Conservation (phyloP, 2,113 vertebrate genomes). For the Brachypodius melanocephalos region DNA sequence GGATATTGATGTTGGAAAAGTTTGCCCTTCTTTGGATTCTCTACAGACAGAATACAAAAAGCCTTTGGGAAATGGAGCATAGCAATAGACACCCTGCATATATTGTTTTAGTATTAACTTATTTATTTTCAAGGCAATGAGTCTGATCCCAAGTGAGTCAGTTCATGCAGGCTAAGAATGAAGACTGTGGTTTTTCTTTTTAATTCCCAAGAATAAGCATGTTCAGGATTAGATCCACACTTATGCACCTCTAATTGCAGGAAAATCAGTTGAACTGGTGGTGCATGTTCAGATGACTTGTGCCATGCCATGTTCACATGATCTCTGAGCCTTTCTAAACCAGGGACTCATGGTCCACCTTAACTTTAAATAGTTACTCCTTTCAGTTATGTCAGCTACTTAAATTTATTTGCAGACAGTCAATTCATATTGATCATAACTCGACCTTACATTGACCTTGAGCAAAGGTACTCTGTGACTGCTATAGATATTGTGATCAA, state of each 20-base stretch:
- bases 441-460: slow-evolving; percentile 84
- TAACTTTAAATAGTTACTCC: slow-evolving; percentile 78
- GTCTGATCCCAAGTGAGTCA: neutral
- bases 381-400: slow-evolving; percentile 80
- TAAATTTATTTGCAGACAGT: slow-evolving; percentile 87
- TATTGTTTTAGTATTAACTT: neutral
- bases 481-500: slow-evolving; percentile 88
- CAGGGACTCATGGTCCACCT: slow-evolving; percentile 73
- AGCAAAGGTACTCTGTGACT: slow-evolving; percentile 79
- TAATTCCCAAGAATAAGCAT: neutral
- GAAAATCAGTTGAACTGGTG: neutral
- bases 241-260: neutral
- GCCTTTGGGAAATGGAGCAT: neutral
- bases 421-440: slow-evolving; percentile 89
- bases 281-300: neutral
- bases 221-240: neutral
- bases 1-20: neutral
- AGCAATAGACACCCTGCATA: neutral
- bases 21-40: neutral
- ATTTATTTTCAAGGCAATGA: neutral
- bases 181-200: neutral
- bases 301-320: neutral
- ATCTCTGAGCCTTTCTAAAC: neutral
- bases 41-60: neutral
- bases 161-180: neutral